phyloP scores from a whole-genome alignment of 2,797 vertebrate genomes.

The Halcyon badia region DNA sequence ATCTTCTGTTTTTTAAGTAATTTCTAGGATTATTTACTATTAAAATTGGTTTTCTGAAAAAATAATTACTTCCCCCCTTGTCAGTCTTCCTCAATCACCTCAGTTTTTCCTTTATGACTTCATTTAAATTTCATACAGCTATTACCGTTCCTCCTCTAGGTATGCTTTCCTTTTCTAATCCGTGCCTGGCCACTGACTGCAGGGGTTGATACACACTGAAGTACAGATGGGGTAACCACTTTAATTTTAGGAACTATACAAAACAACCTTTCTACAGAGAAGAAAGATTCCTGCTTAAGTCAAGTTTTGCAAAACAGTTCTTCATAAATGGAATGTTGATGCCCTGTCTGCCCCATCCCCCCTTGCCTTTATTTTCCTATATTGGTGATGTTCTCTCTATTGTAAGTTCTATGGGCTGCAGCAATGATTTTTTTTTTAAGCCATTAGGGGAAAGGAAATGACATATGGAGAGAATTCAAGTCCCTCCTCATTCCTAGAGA shows the following conservation, averaged over 20 bases:
- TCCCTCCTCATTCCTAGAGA: constrained; percentile 73
- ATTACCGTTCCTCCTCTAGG: background rate
- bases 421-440: background rate
- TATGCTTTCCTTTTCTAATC: background rate
- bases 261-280: background rate
- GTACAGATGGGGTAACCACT: background rate
- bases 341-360: background rate
- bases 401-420: constrained; percentile 28
- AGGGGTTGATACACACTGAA: background rate
- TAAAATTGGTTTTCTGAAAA: background rate
- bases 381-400: background rate
- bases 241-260: background rate
- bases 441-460: constrained; percentile 67
- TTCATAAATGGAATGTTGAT: background rate
- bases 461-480: constrained; percentile 73
- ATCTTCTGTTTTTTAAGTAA: background rate
- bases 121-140: background rate
- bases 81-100: background rate
- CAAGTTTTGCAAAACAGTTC: background rate
- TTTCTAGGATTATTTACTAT: background rate
- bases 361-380: background rate
- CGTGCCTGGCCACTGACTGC: background rate
- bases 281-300: background rate
- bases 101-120: background rate
- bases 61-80: background rate